Evolutionary conservation across 2,797 vertebrate genomes (phyloP), one percentile per base, ranked within the genome.

Genomic region (Gobionotothen gibberifrons): DNA sequence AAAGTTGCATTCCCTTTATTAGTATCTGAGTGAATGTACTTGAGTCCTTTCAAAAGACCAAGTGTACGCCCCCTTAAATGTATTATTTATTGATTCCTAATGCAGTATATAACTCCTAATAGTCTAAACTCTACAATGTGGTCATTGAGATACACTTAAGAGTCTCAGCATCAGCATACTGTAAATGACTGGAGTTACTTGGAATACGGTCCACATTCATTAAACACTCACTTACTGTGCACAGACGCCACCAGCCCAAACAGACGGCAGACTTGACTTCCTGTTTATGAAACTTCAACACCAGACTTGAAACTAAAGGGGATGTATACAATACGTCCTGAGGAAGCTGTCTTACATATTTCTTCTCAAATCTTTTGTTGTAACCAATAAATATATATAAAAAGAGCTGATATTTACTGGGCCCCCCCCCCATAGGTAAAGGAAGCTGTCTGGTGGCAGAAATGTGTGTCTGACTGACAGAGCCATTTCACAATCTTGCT

Each of bases 31-130:
- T 51, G 40, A 82, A 72, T 65, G 32, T 36, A 69, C 57, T 36
- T 74, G 55, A 75, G 49, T 62, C 43, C 68, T 76, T 71, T 76
- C 52, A 53, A n/a, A n/a, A 57, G 47, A 56, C 15, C 12, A 9
- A 42, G 22, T 53, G 67, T 17, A 77, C 17, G 3, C 48, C 57
- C 17, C 32, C 29, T 67, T 58, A 48, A 16, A 81, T 83, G 73
- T 65, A 61, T 83, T 81, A 83, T 79, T 77, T 52, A 81, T 71
- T 5, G 42, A 69, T 49, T 68, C 47, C 19, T 69, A 61, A 44
- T 54, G 26, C 54, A 17, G 22, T 43, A 29, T 47, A 19, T 22
- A 11, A 49, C 22, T 63, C 12, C 52, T 57, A 32, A 77, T 63
- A 71, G 64, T 36, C 74, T 69, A 46, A 80, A 19, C 55, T 59